phyloP scores from a whole-genome alignment of 2,113 vertebrate genomes.

The Dasyprocta punctata region DNA sequence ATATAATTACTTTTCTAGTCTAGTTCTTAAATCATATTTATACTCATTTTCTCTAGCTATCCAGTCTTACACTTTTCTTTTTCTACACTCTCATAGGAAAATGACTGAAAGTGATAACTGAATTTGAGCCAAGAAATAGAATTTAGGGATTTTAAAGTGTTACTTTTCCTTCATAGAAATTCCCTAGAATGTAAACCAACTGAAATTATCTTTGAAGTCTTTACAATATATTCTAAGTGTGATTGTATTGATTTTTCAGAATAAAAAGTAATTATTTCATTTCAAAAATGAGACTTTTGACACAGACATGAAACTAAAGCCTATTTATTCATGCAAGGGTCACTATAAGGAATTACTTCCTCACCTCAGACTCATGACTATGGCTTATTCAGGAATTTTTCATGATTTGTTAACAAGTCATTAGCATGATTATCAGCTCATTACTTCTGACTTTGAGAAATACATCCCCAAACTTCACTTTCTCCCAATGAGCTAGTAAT shows the following conservation, averaged over 20 bases:
- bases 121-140: not conserved
- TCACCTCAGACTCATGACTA: conserved; percentile 6
- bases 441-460: conserved; percentile 66
- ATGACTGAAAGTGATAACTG: not conserved
- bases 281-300: not conserved
- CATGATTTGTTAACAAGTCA: conserved; percentile 67
- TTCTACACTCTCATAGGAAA: not conserved
- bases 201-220: not conserved
- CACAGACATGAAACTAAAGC: not conserved
- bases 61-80: not conserved
- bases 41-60: not conserved
- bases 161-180: not conserved
- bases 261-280: not conserved
- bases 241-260: not conserved
- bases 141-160: not conserved
- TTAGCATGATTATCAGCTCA: conserved; percentile 29
- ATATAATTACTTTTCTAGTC: not conserved
- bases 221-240: not conserved
- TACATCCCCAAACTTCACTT: not conserved
- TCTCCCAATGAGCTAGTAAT: not conserved
- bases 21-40: not conserved
- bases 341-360: conserved; percentile 37
- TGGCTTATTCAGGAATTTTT: conserved; percentile 54
- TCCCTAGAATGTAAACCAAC: not conserved
- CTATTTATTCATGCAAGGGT: conserved; percentile 7